Evolutionary conservation across 2,888 invertebrate species (phyloP), one percentile per base, ranked within the genome.

Genomic region (Idaea straminata): DNA sequence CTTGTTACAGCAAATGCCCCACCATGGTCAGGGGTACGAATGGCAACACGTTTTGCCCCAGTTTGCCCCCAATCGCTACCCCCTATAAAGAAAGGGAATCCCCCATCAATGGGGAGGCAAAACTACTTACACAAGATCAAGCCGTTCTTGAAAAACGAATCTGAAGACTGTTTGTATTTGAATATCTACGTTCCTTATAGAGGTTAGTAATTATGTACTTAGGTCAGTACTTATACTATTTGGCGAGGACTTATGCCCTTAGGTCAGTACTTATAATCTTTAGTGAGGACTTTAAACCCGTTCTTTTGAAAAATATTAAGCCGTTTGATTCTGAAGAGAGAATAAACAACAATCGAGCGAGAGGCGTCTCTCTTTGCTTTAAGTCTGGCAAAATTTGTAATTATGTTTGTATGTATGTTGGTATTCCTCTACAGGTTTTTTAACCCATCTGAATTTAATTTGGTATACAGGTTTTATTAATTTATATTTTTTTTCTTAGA

Each of bases 171-270:
- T 80, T 92, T 99, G 64, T 97, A 97, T 85, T 93, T 99, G 81
- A 99, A 99, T 88, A 95, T 99, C 70, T 99, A 98, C 86, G 96
- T 97, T 47, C 98, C 99, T 0, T 95, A 95, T 71, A 94, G 95
- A 91, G 96, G 98, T 98, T 89, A 95, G 95, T 61, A 47, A n/a
- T 16, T 61, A 61, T 15, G 15, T 5, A 15, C 6, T 61, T 61
- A 35, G 1, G 5, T 61, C 35, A 57, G 15, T 36, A 60, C 15
- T 60, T 35, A 60, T 34, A 60, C 59, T 3, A 4, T 25, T 16
- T 59, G 16, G n/a, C 25, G 34, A 59, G 16, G 3, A 59, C 25
- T 16, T 59, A 5, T n/a, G n/a, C n/a, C n/a, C 6, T 61, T 61
- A 35, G 1, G 5, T 61, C 35, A 57, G 15, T 36, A 60, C 15